phyloP scores from a whole-genome alignment of 2,113 vertebrate genomes.

The Marcusenius ussheri region DNA sequence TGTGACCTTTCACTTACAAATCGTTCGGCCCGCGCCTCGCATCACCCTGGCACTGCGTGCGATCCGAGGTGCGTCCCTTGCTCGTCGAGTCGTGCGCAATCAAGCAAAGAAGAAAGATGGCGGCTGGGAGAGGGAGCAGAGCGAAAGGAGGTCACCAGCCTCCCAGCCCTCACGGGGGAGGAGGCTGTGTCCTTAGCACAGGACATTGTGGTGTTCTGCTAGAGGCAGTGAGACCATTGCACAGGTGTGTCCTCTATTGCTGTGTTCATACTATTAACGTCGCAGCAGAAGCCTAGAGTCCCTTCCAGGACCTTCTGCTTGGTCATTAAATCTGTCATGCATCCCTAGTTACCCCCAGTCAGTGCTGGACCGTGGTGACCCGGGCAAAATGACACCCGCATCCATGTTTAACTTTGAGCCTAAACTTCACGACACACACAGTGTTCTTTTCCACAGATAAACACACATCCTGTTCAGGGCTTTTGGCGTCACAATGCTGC shows the following conservation, averaged over 20 bases:
- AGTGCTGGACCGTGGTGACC: not conserved
- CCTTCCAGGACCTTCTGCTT: not conserved
- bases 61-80: not conserved
- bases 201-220: not conserved
- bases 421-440: not conserved
- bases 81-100: not conserved
- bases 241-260: slow-evolving; percentile 3
- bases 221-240: not conserved
- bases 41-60: not conserved
- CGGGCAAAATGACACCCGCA: not conserved
- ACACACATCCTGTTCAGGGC: not conserved
- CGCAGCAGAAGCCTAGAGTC: not conserved
- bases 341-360: not conserved
- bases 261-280: not conserved
- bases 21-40: not conserved
- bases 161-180: not conserved
- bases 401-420: not conserved
- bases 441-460: not conserved
- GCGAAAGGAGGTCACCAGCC: not conserved
- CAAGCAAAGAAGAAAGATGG: not conserved
- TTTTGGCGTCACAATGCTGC: not conserved
- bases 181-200: not conserved
- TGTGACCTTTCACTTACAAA: not conserved
- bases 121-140: not conserved
- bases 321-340: not conserved